Conservation (phyloP, 2,113 vertebrate genomes). For the Erythrolamprus reginae region DNA sequence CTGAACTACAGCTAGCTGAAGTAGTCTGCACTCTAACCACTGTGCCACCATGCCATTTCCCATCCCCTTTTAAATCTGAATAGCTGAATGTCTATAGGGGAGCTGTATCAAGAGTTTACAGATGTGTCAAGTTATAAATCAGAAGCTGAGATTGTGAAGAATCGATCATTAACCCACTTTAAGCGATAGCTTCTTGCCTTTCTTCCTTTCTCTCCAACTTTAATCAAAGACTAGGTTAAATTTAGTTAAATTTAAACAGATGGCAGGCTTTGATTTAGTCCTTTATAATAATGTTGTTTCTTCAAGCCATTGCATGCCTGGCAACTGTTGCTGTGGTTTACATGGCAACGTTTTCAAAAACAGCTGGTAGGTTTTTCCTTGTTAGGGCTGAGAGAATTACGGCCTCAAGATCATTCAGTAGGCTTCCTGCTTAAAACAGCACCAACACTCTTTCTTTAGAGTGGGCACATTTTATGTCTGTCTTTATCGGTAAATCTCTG, state of each 20-base stretch:
- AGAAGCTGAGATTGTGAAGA: too few relatives aligned
- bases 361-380: not conserved
- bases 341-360: not conserved
- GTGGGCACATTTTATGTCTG: not conserved
- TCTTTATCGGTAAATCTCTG: not conserved
- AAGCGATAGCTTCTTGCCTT: not conserved
- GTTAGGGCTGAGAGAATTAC: not conserved
- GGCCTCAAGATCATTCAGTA: not conserved
- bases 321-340: not conserved
- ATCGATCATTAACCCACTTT: not conserved
- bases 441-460: not conserved
- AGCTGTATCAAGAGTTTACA: not conserved
- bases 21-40: too few relatives aligned
- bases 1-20: too few relatives aligned
- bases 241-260: not conserved
- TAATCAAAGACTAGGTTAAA: not conserved
- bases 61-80: not conserved
- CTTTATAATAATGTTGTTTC: not conserved
- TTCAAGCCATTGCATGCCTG: not conserved
- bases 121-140: not conserved
- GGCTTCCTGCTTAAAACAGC: not conserved
- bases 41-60: too few relatives aligned
- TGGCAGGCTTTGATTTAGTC: not conserved
- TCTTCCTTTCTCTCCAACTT: not conserved
- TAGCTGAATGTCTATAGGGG: not conserved